These are phyloP conservation scores for Cynaeus angustus DNA, from an alignment of 2,888 invertebrate genomes.

Conservation along the genomic window DNA sequence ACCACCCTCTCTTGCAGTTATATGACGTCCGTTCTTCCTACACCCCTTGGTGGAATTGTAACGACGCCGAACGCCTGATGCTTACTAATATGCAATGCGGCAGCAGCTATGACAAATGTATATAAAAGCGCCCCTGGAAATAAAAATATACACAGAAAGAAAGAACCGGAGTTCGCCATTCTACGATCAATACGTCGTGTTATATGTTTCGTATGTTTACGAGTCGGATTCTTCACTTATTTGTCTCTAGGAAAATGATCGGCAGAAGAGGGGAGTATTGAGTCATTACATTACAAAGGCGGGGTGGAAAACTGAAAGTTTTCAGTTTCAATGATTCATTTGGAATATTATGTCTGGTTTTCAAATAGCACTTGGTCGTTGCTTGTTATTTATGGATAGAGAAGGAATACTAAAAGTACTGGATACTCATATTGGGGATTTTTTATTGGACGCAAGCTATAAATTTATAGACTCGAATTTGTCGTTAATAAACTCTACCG, in stretches of 20 bases:
- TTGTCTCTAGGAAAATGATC: conserved; percentile 34
- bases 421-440: not conserved
- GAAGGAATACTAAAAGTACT: not conserved
- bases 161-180: conserved; percentile 38
- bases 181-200: conserved; percentile 47
- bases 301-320: conserved; percentile 4
- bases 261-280: conserved; percentile 10
- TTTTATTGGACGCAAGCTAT: not conserved
- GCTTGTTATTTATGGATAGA: too few species aligned
- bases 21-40: conserved; percentile 43
- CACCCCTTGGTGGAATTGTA: conserved; percentile 43
- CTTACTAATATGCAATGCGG: conserved; percentile 53
- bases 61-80: conserved; percentile 50
- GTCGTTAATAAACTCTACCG: conserved; percentile 11
- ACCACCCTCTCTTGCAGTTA: conserved; percentile 41
- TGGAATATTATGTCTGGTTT: too few species aligned
- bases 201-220: conserved; percentile 41
- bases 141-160: conserved; percentile 45
- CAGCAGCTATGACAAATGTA: conserved; percentile 52
- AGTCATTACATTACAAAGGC: conserved; percentile 23
- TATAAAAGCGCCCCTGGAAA: conserved; percentile 45
- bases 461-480: conserved; percentile 13
- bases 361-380: too few species aligned
- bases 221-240: conserved; percentile 40
- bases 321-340: not conserved